A percentile compares a stretch with the other conserved stretches of the same genome.
phyloP scores from a whole-genome alignment of 1,140 invertebrate genomes.

The Solenopsis fugax region DNA sequence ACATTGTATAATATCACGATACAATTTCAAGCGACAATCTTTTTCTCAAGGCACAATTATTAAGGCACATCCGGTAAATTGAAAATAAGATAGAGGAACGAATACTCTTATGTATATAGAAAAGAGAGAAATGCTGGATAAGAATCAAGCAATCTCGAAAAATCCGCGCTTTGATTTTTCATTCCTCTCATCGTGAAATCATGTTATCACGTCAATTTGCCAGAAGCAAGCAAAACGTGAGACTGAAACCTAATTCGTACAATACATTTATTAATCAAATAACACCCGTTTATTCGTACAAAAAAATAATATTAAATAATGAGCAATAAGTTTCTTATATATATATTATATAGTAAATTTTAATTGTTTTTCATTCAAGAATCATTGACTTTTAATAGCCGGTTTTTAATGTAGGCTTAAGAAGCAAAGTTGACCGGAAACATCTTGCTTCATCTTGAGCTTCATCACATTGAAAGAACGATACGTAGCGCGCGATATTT shows the following conservation, averaged over 20 bases:
- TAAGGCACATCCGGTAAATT: constrained; percentile 64
- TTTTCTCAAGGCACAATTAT: not conserved
- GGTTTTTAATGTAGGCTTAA: not conserved
- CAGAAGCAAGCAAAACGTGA: not conserved
- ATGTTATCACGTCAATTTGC: not conserved
- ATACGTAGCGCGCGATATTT: constrained; percentile 32
- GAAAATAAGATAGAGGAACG: constrained; percentile 78
- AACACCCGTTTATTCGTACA: not conserved
- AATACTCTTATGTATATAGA: constrained; percentile 72
- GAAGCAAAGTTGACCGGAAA: not conserved
- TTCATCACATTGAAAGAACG: constrained; percentile 40
- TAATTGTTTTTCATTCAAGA: not conserved
- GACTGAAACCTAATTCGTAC: not conserved
- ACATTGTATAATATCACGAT: not conserved
- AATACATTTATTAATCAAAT: not conserved
- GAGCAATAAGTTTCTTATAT: not conserved
- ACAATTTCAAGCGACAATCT: not conserved
- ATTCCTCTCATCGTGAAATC: constrained; percentile 4
- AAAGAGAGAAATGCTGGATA: constrained; percentile 62
- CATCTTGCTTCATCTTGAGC: constrained; percentile 17
- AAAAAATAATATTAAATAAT: constrained; percentile 12
- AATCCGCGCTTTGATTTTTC: constrained; percentile 72
- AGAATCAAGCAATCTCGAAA: constrained; percentile 79
- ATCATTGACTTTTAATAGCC: not conserved
- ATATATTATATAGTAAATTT: not conserved